Base-by-base conservation (phyloP, 2,888 invertebrate genomes). In the Plusia festucae region DNA sequence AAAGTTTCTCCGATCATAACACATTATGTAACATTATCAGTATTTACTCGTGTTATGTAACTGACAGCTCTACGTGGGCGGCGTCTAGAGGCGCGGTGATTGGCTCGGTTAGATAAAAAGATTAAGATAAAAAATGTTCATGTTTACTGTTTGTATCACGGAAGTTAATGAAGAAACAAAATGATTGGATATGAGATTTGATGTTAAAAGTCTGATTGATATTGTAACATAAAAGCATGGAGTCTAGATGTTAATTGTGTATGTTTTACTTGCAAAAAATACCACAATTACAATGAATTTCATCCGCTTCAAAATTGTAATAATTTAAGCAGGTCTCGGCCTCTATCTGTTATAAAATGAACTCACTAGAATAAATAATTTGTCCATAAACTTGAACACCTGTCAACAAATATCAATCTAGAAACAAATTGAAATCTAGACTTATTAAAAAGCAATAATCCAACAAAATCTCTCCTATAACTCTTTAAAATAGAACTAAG, bases 51-150 rank as follows among this genome's bases (percentile, higher is more conserved):
- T 58, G 52, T 52, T 73, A 65, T 65, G 62, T 67, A 60, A 75
- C 61, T 62, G 58, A 57, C n/a, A 51, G 75, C 70, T 75, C 62
- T 56, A 11, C 76, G 71, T 73, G 73, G 73, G 73, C 75, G 73
- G 73, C 57, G 66, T 8, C 61, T 59, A 4, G 5, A 20, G 13
- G 46, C 22, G n/a, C 49, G 13, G 27, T 70, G 66, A 70, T 73
- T 70, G 75, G 75, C 61, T 6, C 52, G 0, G 59, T 53, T 61
- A 51, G 46, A 65, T 69, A 66, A 57, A 24, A 6, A 24, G 20
- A 24, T n/a, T 13, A 6, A 24, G 52, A 52, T 22, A 52, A 24
- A 24, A 52, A 22, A 24, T 24, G 20, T 18, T 15, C n/a, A 4
- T 18, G n/a, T 46, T 46, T 13, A 49, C 22, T 24, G 24, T 5